These are phyloP conservation scores for Parnassius smintheus DNA, from an alignment of 2,888 invertebrate genomes.

Conservation along the genomic window DNA sequence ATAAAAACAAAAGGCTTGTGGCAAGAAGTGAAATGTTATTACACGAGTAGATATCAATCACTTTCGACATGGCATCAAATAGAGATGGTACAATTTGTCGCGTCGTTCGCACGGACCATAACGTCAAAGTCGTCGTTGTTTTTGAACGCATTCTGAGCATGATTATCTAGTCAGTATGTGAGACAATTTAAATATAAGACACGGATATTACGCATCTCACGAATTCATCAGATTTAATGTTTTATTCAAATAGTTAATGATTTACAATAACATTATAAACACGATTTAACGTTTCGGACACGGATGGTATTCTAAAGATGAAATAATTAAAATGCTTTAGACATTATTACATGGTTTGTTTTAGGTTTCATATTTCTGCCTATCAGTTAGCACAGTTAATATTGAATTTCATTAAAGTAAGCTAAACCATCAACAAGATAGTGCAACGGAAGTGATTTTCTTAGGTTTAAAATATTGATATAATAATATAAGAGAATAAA, in stretches of 20 bases:
- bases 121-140: conserved; percentile 15
- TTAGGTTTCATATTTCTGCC: no score
- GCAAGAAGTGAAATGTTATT: conserved; percentile 11
- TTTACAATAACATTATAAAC: no score
- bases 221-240: not conserved
- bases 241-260: not conserved
- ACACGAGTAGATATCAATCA: conserved; percentile 24
- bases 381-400: no score
- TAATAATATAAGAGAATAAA: no score
- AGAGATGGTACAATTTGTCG: conserved; percentile 14
- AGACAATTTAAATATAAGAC: conserved; percentile 22
- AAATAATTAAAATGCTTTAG: no score
- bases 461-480: no score
- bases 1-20: not conserved
- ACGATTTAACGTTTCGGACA: no score
- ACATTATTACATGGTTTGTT: no score
- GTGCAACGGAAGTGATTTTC: no score
- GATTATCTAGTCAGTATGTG: conserved; percentile 18
- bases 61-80: conserved; percentile 35
- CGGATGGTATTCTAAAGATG: no score
- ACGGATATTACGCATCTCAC: conserved; percentile 21
- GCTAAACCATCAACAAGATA: no score
- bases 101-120: conserved; percentile 15
- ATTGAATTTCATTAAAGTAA: no score
- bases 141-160: conserved; percentile 19